Conservation (phyloP, 2,888 invertebrate species). For the Lithophane leautieri region DNA sequence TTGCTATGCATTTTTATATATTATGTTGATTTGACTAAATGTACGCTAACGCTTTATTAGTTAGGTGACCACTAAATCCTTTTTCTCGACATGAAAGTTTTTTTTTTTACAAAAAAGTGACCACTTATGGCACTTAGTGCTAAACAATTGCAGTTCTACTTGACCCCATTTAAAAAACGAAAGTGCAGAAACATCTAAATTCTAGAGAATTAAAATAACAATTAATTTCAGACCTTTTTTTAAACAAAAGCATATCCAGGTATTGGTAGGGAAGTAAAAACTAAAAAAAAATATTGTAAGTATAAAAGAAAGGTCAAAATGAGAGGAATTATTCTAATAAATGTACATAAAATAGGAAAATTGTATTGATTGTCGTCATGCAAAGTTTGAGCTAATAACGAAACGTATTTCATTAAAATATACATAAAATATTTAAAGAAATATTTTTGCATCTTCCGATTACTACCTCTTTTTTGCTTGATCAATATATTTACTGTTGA, state of each 20-base stretch:
- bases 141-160: conserved; percentile 1
- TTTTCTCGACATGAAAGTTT: conserved; percentile 14
- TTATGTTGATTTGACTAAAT: conserved; percentile 61
- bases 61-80: conserved; percentile 46
- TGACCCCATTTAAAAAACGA: neutral
- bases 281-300: conserved; percentile 80
- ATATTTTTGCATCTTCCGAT: conserved; percentile 70
- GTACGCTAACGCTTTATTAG: conserved; percentile 74
- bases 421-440: conserved; percentile 45
- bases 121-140: neutral
- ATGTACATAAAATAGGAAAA: conserved; percentile 85
- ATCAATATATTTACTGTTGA: conserved; percentile 38
- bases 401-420: conserved; percentile 54
- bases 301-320: conserved; percentile 88
- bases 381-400: conserved; percentile 72
- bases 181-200: neutral
- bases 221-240: conserved; percentile 61
- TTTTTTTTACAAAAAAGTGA: conserved; percentile 2
- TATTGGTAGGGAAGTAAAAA: conserved; percentile 79
- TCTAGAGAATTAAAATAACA: conserved; percentile 18
- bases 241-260: conserved; percentile 84
- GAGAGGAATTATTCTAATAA: conserved; percentile 89
- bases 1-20: conserved; percentile 81
- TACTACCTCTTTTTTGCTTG: conserved; percentile 70
- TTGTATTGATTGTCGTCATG: conserved; percentile 78